These are phyloP conservation scores for Prosapia bicincta DNA, from an alignment of 2,888 invertebrate species.

Conservation along the genomic window DNA sequence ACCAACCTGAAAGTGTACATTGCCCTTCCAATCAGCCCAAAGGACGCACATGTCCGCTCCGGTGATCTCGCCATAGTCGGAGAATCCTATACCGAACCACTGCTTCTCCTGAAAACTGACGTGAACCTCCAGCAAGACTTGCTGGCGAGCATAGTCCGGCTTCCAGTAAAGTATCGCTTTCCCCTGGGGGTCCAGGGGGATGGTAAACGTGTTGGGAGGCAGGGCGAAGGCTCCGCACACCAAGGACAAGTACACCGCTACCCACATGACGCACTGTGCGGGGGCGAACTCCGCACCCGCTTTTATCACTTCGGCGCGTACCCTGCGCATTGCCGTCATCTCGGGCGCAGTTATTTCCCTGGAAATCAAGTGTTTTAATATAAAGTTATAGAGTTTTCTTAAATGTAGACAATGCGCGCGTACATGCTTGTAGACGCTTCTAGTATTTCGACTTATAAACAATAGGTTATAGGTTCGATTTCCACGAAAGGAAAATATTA, in stretches of 20 bases:
- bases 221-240: neutral
- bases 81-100: conserved; percentile 87
- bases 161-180: conserved; percentile 50
- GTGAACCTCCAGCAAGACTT: conserved; percentile 52
- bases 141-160: conserved; percentile 47
- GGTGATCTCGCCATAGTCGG: conserved; percentile 68
- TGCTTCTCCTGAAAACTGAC: conserved; percentile 40
- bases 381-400: too few species aligned
- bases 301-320: neutral
- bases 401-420: too few species aligned
- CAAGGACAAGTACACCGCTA: neutral
- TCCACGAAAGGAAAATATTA: too few species aligned
- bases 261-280: neutral
- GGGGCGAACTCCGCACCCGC: neutral
- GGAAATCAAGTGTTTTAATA: too few species aligned
- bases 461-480: too few species aligned
- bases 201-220: conserved; percentile 14
- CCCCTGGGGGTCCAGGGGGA: conserved; percentile 47
- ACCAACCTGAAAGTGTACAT: conserved; percentile 54
- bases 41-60: conserved; percentile 79
- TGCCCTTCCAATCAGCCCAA: conserved; percentile 67
- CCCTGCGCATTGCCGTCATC: neutral
- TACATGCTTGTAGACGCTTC: too few species aligned
- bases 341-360: too few species aligned
- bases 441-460: too few species aligned